Evolutionary conservation across 2,113 vertebrate species (phyloP).

Genomic region (Recurvirostra avosetta): DNA sequence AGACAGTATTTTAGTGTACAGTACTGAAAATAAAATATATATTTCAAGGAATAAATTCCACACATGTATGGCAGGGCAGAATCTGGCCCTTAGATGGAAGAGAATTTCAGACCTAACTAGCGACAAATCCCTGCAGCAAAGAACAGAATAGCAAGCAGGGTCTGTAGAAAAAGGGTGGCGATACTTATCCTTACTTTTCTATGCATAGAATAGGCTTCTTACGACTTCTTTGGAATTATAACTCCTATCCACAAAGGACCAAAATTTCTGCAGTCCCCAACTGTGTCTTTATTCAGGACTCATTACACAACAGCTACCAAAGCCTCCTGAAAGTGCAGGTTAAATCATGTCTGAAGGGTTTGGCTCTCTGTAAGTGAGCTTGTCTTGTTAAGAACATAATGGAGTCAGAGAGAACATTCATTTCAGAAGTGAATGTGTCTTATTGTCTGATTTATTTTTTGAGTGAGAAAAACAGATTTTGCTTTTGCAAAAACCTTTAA

Average conservation of each 20-base stretch:
- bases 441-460: conserved; percentile 25
- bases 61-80: conserved; percentile 4
- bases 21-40: conserved; percentile 21
- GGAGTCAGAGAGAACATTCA: conserved; percentile 61
- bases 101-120: conserved; percentile 29
- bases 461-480: conserved; percentile 51
- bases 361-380: conserved; percentile 43
- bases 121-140: conserved; percentile 43
- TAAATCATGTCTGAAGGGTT: conserved; percentile 21
- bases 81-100: not conserved
- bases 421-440: conserved; percentile 57
- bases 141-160: conserved; percentile 10
- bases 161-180: conserved; percentile 26
- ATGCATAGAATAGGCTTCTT: conserved; percentile 55
- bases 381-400: conserved; percentile 65
- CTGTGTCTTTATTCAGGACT: conserved; percentile 27
- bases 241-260: conserved; percentile 59
- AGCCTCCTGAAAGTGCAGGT: conserved; percentile 1
- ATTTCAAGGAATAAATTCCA: conserved; percentile 47
- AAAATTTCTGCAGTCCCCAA: not conserved
- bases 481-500: conserved; percentile 27
- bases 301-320: not conserved
- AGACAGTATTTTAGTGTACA: conserved; percentile 26
- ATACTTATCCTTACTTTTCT: conserved; percentile 55
- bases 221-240: conserved; percentile 66